These are phyloP conservation scores for Drosophila greeni DNA, from an alignment of 2,888 invertebrate species.

Conservation along the genomic window DNA sequence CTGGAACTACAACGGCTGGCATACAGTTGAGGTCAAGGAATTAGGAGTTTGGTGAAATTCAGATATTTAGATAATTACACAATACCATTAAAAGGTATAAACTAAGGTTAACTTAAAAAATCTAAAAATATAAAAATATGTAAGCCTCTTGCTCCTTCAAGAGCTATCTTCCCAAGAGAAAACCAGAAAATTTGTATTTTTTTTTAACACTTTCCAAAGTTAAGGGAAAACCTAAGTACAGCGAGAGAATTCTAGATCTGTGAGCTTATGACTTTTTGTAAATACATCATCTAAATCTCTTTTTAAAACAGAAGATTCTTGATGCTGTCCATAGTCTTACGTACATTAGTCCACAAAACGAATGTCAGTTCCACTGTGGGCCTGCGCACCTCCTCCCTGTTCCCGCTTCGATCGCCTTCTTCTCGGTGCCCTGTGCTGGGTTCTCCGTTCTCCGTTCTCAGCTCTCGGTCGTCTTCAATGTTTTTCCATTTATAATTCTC, in stretches of 20 bases:
- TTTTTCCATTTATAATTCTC: constrained; percentile 69
- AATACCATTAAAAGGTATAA: background rate
- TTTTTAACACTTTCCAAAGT: too few relatives aligned
- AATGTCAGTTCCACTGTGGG: constrained; percentile 25
- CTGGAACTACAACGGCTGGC: constrained; percentile 1
- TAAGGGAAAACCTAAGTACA: background rate
- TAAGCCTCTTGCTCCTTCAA: too few relatives aligned
- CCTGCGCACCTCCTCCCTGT: constrained; percentile 21
- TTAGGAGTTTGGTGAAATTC: background rate
- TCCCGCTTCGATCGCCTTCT: constrained; percentile 28
- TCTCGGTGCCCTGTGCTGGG: background rate
- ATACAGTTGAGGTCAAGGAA: constrained; percentile 15
- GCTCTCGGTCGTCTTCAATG: constrained; percentile 48
- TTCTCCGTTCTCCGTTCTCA: background rate
- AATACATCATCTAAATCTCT: too few relatives aligned
- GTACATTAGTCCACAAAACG: constrained; percentile 12
- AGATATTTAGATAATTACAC: background rate
- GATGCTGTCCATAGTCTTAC: background rate
- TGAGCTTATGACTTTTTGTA: background rate
- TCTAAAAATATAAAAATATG: too few relatives aligned
- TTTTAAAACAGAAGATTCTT: background rate
- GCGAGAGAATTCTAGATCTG: background rate
- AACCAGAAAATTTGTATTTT: too few relatives aligned
- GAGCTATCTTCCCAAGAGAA: too few relatives aligned
- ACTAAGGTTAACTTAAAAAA: background rate